These are phyloP conservation scores for Mobula hypostoma DNA, from an alignment of 2,113 vertebrate species.

Conservation along the genomic window DNA sequence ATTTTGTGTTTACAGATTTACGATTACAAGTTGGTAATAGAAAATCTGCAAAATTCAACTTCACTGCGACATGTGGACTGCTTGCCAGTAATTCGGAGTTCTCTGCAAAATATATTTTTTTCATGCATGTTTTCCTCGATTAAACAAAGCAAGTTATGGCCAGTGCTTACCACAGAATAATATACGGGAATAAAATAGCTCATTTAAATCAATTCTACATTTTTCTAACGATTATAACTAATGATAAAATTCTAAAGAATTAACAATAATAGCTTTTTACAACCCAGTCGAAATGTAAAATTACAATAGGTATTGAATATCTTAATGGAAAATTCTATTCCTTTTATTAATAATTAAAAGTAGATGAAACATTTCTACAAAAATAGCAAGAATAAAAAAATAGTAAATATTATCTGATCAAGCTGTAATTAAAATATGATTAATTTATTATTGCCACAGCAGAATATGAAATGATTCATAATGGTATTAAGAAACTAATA, in stretches of 20 bases:
- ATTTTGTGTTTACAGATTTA: too few species aligned
- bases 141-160: background rate
- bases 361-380: background rate
- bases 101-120: background rate
- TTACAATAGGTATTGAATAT: background rate
- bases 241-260: slow-evolving; percentile 5
- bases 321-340: background rate
- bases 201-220: background rate
- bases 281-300: background rate
- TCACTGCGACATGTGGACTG: too few species aligned
- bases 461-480: background rate
- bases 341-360: background rate
- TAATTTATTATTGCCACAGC: background rate
- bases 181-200: background rate
- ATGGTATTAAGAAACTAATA: background rate
- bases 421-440: background rate
- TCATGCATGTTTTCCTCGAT: background rate
- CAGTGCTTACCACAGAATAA: background rate
- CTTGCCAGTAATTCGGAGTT: too few species aligned
- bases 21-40: too few species aligned
- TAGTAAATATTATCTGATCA: background rate
- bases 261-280: background rate
- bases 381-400: background rate
- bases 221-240: background rate
- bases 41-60: too few species aligned